phyloP scores from a whole-genome alignment of 2,888 invertebrate genomes.

The Uloborus plumipes region DNA sequence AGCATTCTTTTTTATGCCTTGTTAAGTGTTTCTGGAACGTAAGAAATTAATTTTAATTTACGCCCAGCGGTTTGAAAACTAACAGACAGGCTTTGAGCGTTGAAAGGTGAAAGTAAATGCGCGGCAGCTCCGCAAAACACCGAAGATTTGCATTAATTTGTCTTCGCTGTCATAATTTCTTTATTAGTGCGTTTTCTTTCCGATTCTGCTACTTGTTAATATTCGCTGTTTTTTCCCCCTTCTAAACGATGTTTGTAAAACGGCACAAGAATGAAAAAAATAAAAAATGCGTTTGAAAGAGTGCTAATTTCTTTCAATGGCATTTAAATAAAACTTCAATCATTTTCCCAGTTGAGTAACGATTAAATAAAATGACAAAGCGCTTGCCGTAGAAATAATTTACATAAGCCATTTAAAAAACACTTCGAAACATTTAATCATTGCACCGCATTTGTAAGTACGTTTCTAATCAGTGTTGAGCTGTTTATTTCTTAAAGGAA shows the following conservation, averaged over 20 bases:
- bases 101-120: conserved; percentile 28
- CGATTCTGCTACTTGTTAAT: neutral
- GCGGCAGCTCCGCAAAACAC: conserved; percentile 14
- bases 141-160: conserved; percentile 38
- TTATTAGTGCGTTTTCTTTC: conserved; percentile 12
- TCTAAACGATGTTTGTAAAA: neutral
- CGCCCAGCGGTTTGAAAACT: conserved; percentile 39
- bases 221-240: conserved; percentile 5
- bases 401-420: too few relatives aligned
- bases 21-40: conserved; percentile 15
- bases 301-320: too few relatives aligned
- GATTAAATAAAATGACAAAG: too few relatives aligned
- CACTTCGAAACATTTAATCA: too few relatives aligned
- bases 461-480: too few relatives aligned
- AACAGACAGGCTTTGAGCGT: neutral
- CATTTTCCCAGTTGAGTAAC: too few relatives aligned
- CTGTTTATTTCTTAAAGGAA: too few relatives aligned
- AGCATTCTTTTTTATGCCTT: conserved; percentile 6
- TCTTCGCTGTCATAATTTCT: conserved; percentile 29
- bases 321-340: too few relatives aligned
- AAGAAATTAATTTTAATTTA: conserved; percentile 62
- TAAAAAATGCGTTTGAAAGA: too few relatives aligned
- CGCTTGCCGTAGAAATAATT: too few relatives aligned
- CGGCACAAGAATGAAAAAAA: too few relatives aligned
- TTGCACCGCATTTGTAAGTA: too few relatives aligned